These are phyloP conservation scores for Lanistes nyassanus DNA, from an alignment of 1,140 invertebrate species.

Conservation along the genomic window DNA sequence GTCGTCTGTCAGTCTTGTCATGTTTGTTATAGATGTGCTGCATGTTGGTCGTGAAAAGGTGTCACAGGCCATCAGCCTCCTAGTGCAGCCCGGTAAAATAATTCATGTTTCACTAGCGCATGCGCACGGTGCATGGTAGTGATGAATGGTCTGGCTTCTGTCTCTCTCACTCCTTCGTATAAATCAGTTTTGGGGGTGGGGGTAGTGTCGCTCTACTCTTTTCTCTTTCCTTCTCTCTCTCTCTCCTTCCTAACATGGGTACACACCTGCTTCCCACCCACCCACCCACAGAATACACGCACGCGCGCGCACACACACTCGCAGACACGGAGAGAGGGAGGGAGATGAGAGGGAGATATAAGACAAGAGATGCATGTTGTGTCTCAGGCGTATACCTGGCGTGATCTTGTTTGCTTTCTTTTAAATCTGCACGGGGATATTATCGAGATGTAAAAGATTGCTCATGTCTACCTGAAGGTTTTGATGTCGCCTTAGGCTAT, in stretches of 20 bases:
- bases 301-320: neutral
- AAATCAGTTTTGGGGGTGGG: too few species aligned
- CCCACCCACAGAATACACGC: neutral
- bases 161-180: neutral
- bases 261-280: neutral
- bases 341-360: slow-evolving; percentile 3
- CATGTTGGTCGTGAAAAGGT: too few species aligned
- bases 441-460: neutral
- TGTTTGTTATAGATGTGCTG: too few species aligned
- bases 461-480: neutral
- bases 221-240: neutral
- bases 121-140: neutral
- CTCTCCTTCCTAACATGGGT: neutral
- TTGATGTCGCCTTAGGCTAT: too few species aligned
- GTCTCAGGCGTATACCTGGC: too few species aligned
- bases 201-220: too few species aligned
- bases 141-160: neutral
- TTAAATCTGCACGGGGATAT: neutral
- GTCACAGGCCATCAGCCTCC: too few species aligned
- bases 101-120: neutral
- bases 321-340: neutral
- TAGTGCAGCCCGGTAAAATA: too few species aligned
- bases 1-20: too few species aligned
- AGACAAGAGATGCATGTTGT: neutral
- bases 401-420: too few species aligned